Base-by-base conservation (phyloP, 2,113 vertebrate species). In the Eulemur macaco region DNA sequence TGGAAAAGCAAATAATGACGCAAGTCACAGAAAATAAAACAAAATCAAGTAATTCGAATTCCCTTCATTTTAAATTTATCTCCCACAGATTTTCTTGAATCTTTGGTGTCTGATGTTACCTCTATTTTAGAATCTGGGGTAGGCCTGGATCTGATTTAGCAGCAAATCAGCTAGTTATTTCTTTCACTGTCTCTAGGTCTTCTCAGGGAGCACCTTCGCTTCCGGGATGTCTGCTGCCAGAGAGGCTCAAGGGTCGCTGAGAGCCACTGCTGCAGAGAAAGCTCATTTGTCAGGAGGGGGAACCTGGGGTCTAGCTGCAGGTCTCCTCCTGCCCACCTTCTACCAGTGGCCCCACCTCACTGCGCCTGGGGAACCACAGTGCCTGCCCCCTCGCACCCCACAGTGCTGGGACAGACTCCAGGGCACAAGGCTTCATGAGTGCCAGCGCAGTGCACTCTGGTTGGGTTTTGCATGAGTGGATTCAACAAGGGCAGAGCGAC, bases 1-100 rank as follows among this genome's bases (percentile, higher is more conserved):
- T 45, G 52, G 56, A 77, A 74, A 77, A 82, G 31, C 5, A 82
- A 37, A 15, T 50, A 74, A 37, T 50, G 73, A 37, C 47, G 27
- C 31, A 58, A 52, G 20, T 64, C 52, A 83, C 66, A 86, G 69
- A 88, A 85, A 84, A 82, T 45, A 93, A 78, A 83, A 31, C 47
- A 66, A 68, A 63, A 64, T 52, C 27, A 94, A 20, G 11, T 27
- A 20, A 87, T 56, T 20, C 58, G 52, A 66, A 39, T 47, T 69
- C 54, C 31, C 68, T 93, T 86, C 25, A 27, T 47, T 88, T 80
- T 37, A 34, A 21, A 34, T 96, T 69, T 29, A 23, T 64, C 42
- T 83, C 56, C 13, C 8, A 37, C 10, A 66, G 68, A 84, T 63
- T 94, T 84, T 85, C 68, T 64, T 69, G 71, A 69, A 69, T 52